phyloP scores from a whole-genome alignment of 2,797 vertebrate species.

The Morelia viridis region DNA sequence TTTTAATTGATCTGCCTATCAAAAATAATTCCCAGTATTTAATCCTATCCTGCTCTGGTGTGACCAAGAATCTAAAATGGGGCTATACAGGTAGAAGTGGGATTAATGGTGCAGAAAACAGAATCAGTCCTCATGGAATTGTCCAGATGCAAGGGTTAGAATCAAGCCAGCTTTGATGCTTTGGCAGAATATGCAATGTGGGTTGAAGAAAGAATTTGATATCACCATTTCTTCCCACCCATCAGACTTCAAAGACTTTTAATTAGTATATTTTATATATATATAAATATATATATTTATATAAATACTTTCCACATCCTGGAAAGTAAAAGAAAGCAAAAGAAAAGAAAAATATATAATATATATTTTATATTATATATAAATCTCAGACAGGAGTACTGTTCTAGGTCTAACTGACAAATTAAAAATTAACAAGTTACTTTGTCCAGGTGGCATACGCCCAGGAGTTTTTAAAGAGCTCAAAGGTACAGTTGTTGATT shows the following conservation, averaged over 20 bases:
- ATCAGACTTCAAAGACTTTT: not conserved
- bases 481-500: not conserved
- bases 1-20: not conserved
- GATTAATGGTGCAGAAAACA: not conserved
- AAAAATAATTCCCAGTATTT: not conserved
- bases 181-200: not conserved
- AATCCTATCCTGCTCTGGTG: not conserved
- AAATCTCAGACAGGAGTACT: not conserved
- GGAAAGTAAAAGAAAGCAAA: too few species aligned
- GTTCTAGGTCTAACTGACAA: not conserved
- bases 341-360: too few species aligned
- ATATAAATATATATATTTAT: not conserved
- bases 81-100: not conserved
- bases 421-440: not conserved
- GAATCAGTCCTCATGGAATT: not conserved
- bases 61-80: not conserved
- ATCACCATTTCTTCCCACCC: not conserved
- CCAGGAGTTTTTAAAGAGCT: not conserved
- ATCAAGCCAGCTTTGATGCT: not conserved
- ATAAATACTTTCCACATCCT: too few species aligned
- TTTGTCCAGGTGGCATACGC: not conserved
- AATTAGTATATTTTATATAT: not conserved
- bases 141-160: not conserved
- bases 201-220: not conserved
- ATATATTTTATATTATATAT: too few species aligned